Evolutionary conservation across 2,113 vertebrate species (phyloP).

Genomic region (Poeciliopsis turrubarensis): DNA sequence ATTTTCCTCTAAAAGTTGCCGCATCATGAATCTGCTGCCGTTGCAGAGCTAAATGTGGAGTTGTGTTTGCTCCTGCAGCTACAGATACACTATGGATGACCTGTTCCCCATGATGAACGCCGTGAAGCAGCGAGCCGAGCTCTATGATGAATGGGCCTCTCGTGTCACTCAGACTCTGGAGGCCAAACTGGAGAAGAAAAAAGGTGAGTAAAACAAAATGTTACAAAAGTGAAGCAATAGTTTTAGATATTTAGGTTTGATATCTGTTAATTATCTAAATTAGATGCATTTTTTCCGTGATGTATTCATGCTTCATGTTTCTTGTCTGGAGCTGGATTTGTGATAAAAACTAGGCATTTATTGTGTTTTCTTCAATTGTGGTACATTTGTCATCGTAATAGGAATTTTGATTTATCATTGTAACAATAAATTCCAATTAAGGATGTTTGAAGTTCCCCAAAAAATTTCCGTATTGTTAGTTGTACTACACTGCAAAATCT

Average conservation of each 20-base stretch:
- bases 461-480: too few relatives aligned
- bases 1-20: not conserved
- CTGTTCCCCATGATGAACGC: constrained; percentile 93
- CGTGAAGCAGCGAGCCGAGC: constrained; percentile 86
- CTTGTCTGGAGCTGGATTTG: too few relatives aligned
- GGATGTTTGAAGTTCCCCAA: too few relatives aligned
- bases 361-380: too few relatives aligned
- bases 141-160: constrained; percentile 91
- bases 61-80: constrained; percentile 76
- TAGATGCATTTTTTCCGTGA: not conserved
- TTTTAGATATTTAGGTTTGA: not conserved
- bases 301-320: not conserved
- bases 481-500: too few relatives aligned
- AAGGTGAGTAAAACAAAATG: constrained; percentile 63
- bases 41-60: not conserved
- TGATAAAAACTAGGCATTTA: not conserved
- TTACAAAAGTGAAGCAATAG: not conserved
- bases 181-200: constrained; percentile 91
- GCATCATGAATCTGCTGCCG: not conserved
- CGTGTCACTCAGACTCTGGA: constrained; percentile 88
- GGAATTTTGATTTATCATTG: too few relatives aligned
- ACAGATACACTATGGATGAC: constrained; percentile 90
- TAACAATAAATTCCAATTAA: too few relatives aligned
- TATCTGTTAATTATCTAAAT: not conserved
- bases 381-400: too few relatives aligned